Percentiles rank a stretch among this genome's conserved stretches.
Conservation (phyloP, 2,797 vertebrate genomes). For the Hyperoplus lanceolatus region DNA sequence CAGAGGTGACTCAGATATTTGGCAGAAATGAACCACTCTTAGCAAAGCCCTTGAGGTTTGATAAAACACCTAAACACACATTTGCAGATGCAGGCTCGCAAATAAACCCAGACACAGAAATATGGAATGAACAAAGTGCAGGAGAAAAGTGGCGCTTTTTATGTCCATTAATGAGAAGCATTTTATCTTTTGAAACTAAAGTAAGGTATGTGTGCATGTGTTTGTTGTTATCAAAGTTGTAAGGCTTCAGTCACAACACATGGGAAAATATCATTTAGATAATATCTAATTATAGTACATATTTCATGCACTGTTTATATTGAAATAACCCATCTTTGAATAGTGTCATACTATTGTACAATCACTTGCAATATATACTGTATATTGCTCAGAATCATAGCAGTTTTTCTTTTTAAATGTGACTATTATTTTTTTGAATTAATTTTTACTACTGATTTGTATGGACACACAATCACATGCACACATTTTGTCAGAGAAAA, state of each 20-base stretch:
- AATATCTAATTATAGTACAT: neutral
- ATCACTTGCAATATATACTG: neutral
- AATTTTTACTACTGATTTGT: neutral
- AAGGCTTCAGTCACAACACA: neutral
- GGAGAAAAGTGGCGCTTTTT: conserved; percentile 15
- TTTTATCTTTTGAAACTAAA: conserved; percentile 10
- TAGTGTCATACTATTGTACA: neutral
- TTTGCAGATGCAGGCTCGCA: neutral
- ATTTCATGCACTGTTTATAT: neutral
- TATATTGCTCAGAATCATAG: neutral
- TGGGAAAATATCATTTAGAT: neutral
- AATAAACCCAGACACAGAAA: conserved; percentile 24
- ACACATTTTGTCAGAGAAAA: neutral
- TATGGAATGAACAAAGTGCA: conserved; percentile 18
- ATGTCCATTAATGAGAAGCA: conserved; percentile 17
- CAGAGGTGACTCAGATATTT: conserved; percentile 76
- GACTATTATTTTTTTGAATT: neutral
- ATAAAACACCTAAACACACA: conserved; percentile 16
- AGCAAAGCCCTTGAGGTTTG: conserved; percentile 39
- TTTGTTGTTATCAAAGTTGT: neutral
- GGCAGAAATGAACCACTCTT: conserved; percentile 66
- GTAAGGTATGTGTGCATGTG: neutral
- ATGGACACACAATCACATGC: neutral
- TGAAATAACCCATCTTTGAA: neutral
- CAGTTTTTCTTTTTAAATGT: neutral